A percentile compares a stretch with the other conserved stretches of the same genome.
These are phyloP conservation scores for Ganaspis brasiliensis DNA, from an alignment of 2,888 invertebrate genomes.

Conservation along the genomic window DNA sequence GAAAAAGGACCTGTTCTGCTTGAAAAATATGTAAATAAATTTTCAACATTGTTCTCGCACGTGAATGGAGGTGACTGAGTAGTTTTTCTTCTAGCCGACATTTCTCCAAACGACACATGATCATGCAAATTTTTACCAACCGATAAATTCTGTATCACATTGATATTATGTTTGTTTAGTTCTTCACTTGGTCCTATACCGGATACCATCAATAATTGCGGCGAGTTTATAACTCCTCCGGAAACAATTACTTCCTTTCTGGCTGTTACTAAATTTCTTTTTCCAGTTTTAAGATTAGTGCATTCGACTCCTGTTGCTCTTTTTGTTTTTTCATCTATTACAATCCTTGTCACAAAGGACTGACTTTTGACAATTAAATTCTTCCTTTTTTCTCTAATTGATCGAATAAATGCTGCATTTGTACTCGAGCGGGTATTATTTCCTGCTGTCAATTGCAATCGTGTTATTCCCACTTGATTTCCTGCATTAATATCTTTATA, in stretches of 20 bases:
- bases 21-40: conserved; percentile 81
- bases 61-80: conserved; percentile 46
- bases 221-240: conserved; percentile 1
- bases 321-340: neutral
- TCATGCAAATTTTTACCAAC: conserved; percentile 21
- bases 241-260: conserved; percentile 24
- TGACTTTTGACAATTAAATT: conserved; percentile 5
- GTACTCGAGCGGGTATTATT: neutral
- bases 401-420: conserved; percentile 15
- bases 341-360: neutral
- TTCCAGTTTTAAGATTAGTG: neutral
- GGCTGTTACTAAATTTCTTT: neutral
- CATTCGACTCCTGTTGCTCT: conserved; percentile 21
- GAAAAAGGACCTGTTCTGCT: conserved; percentile 81
- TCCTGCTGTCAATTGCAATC: neutral
- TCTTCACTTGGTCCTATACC: conserved; percentile 23
- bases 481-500: neutral
- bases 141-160: neutral
- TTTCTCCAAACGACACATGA: neutral
- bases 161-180: neutral
- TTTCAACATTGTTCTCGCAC: conserved; percentile 69
- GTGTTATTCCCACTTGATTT: neutral
- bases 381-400: neutral
- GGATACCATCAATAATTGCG: conserved; percentile 28
- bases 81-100: neutral